A percentile compares a stretch with the other conserved stretches of the same genome.
Conservation (phyloP, 2,888 invertebrate species). For the Chrysopilus asiliformis region DNA sequence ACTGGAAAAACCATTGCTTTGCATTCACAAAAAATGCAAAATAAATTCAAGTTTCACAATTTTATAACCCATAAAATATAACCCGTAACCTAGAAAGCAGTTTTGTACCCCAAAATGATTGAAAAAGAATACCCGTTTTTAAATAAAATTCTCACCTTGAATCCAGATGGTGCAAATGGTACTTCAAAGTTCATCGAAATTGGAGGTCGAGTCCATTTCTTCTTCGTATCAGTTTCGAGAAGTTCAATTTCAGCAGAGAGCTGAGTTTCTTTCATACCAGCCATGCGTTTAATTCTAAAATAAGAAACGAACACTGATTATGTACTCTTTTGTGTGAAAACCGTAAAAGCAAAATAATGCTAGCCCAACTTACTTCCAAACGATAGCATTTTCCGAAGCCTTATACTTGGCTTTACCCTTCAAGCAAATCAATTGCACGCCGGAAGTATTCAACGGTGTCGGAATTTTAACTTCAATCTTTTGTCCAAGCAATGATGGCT, state of each 20-base stretch:
- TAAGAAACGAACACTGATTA: constrained; percentile 3
- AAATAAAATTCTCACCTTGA: constrained; percentile 48
- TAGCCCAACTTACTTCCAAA: constrained; percentile 73
- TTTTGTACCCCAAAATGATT: neutral
- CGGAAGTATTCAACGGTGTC: constrained; percentile 95
- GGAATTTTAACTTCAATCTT: constrained; percentile 99
- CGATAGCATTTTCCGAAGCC: constrained; percentile 97
- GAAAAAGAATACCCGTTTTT: too few species aligned
- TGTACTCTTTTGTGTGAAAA: too few species aligned
- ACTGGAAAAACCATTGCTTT: too few species aligned
- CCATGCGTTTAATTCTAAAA: constrained; percentile 74
- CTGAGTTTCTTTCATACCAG: constrained; percentile 99
- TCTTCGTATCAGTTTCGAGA: constrained; percentile 95
- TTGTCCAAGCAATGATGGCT: constrained; percentile 92
- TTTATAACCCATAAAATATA: too few species aligned
- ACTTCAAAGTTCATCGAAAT: constrained; percentile 99
- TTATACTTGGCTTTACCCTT: constrained; percentile 99
- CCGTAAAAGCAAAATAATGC: constrained; percentile 5
- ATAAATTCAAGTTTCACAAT: too few species aligned
- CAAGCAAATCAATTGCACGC: constrained; percentile 95
- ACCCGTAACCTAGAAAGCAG: too few species aligned
- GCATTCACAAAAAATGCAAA: too few species aligned
- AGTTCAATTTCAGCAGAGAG: constrained; percentile 98
- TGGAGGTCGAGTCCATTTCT: constrained; percentile 99
- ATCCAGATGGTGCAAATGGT: constrained; percentile 98